Base-by-base conservation (phyloP, 2,888 invertebrate species). In the Rhingia campestris region DNA sequence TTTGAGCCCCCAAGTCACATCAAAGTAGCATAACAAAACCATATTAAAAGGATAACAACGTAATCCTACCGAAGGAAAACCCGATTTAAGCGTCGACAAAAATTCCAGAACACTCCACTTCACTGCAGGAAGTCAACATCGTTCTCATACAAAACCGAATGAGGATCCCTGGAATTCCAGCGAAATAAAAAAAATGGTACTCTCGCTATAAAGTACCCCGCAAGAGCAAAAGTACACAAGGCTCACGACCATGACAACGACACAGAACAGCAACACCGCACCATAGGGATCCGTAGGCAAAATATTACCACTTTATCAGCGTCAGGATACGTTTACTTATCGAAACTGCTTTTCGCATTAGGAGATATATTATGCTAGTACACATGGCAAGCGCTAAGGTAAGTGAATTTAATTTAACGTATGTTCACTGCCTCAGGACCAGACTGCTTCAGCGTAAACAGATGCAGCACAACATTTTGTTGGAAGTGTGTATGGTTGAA, bases 321-420 rank as follows among this genome's bases (percentile, higher is more conserved):
- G 33, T 58, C 84, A 80, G 79, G 82, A 79, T 79, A 82, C 73
- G 82, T 79, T 82, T 82, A 82, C 72, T 82, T 79, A 82, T 82
- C 82, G 82, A 82, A 82, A 82, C 79, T 73, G 82, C 69, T 82
- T 79, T 79, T 82, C 82, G 79, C 82, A 82, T 82, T 82, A 82
- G 69, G 79, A 64, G 63, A 63, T 58, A 63, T 59, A 81, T 75
- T 76, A 58, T 70, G 59, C 64, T 49, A 32, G 56, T 51, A 64
- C 51, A 64, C 45, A 53, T 72, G 72, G 43, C 56, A 66, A 43
- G 81, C 81, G 22, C 73, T 77, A 81, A 61, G 77, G 81, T 77
- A 82, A 73, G 77, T 82, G 77, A 82, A 82, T 82, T 82, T 73
- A 82, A 82, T 82, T 82, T 77, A 82, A 82, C 72, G 77, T 82